Percentiles rank a stretch among this genome's conserved stretches.
Evolutionary conservation across 2,113 vertebrate species (phyloP).

Genomic region (Gymnocephalus cernua): DNA sequence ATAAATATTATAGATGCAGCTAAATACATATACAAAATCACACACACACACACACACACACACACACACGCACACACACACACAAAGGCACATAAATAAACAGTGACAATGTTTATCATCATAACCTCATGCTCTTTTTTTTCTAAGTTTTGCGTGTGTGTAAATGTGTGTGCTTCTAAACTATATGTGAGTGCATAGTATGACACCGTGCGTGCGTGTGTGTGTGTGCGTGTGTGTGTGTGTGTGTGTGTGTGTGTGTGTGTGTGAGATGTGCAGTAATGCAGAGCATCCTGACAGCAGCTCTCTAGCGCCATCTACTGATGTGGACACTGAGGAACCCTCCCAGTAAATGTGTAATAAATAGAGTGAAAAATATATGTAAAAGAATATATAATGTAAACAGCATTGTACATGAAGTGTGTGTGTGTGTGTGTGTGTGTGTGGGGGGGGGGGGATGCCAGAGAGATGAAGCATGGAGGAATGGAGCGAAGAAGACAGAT

Average conservation of each 20-base stretch:
- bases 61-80: conserved; percentile 3
- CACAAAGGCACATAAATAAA: background rate
- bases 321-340: background rate
- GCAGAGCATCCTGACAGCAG: background rate
- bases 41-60: background rate
- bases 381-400: too few species aligned
- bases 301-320: conserved; percentile 77
- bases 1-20: too few species aligned
- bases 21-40: background rate
- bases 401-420: too few species aligned
- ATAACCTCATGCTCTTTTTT: background rate
- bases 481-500: too few species aligned
- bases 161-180: background rate
- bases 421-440: too few species aligned
- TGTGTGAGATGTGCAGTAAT: conserved; percentile 15
- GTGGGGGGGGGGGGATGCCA: too few species aligned
- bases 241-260: conserved; percentile 10
- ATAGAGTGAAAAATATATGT: background rate
- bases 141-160: background rate
- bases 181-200: conserved; percentile 4
- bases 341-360: background rate
- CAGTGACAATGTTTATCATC: background rate
- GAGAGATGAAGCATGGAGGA: too few species aligned
- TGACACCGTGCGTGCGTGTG: conserved; percentile 21
- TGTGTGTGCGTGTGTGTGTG: conserved; percentile 17